These are phyloP conservation scores for Euwallacea similis DNA, from an alignment of 1,140 invertebrate genomes.

Conservation along the genomic window DNA sequence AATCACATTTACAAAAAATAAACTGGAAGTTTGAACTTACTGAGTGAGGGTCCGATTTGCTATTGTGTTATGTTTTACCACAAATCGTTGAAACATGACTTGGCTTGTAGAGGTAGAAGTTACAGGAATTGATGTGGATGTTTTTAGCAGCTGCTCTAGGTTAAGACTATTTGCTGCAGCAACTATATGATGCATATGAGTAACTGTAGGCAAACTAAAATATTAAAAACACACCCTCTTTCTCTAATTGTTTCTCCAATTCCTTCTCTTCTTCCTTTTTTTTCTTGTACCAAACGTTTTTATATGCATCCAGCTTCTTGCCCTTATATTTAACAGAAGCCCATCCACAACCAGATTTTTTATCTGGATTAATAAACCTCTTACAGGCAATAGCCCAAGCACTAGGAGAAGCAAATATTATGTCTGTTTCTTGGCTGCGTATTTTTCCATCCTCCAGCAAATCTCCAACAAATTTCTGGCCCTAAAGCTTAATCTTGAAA, in stretches of 20 bases:
- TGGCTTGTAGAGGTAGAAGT: slow-evolving; percentile 17
- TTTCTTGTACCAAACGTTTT: slow-evolving; percentile 79
- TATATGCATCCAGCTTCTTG: slow-evolving; percentile 84
- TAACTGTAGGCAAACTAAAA: neutral
- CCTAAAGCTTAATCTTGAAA: slow-evolving; percentile 56
- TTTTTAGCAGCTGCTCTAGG: slow-evolving; percentile 55
- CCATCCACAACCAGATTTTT: slow-evolving; percentile 91
- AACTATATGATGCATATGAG: slow-evolving; percentile 17
- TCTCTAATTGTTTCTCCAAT: slow-evolving; percentile 45
- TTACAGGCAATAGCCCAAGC: slow-evolving; percentile 92
- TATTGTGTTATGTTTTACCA: slow-evolving; percentile 70
- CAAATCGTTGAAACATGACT: slow-evolving; percentile 60
- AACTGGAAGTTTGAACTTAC: slow-evolving; percentile 55
- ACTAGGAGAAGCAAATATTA: slow-evolving; percentile 86
- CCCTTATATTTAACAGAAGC: slow-evolving; percentile 81
- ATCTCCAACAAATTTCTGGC: slow-evolving; percentile 87
- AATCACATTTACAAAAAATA: slow-evolving; percentile 18
- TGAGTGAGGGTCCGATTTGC: slow-evolving; percentile 70
- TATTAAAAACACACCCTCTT: slow-evolving; percentile 23
- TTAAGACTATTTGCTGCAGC: slow-evolving; percentile 46
- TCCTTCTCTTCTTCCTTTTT: slow-evolving; percentile 65
- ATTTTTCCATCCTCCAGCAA: slow-evolving; percentile 85
- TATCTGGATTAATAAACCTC: slow-evolving; percentile 85
- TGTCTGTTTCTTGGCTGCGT: slow-evolving; percentile 82
- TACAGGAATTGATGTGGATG: slow-evolving; percentile 27